Conservation (phyloP, 2,113 vertebrate species). For the Vidua chalybeata region DNA sequence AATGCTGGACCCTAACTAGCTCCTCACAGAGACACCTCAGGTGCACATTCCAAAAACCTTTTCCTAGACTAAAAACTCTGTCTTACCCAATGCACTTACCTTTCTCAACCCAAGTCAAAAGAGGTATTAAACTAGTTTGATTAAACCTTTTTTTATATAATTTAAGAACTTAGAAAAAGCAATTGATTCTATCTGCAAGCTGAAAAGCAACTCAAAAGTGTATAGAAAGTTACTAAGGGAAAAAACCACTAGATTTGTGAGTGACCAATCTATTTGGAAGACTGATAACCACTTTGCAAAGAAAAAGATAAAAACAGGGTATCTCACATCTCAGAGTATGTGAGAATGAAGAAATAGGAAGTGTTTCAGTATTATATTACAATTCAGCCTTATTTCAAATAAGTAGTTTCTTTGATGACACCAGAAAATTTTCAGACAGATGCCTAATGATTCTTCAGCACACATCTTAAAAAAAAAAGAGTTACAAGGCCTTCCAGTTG, state of each 20-base stretch:
- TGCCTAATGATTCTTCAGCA: background rate
- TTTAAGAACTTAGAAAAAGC: background rate
- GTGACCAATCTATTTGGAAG: background rate
- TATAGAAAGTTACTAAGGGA: background rate
- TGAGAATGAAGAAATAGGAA: background rate
- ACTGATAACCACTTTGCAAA: background rate
- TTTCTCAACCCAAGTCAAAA: background rate
- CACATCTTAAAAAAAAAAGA: background rate
- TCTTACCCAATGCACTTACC: background rate
- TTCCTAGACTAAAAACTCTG: background rate
- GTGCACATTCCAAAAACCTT: background rate
- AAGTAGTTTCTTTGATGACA: background rate
- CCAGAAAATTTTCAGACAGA: background rate
- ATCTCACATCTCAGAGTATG: background rate
- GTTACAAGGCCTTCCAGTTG: background rate
- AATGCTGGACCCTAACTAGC: fast-evolving
- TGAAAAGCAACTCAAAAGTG: background rate
- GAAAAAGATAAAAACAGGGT: background rate
- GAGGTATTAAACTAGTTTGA: background rate
- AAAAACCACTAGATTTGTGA: background rate
- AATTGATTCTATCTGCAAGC: background rate
- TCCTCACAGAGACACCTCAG: background rate
- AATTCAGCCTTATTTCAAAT: background rate
- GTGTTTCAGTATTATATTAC: background rate
- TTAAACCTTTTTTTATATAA: background rate